phyloP scores from a whole-genome alignment of 2,797 vertebrate species.

The Eleutherodactylus coqui region DNA sequence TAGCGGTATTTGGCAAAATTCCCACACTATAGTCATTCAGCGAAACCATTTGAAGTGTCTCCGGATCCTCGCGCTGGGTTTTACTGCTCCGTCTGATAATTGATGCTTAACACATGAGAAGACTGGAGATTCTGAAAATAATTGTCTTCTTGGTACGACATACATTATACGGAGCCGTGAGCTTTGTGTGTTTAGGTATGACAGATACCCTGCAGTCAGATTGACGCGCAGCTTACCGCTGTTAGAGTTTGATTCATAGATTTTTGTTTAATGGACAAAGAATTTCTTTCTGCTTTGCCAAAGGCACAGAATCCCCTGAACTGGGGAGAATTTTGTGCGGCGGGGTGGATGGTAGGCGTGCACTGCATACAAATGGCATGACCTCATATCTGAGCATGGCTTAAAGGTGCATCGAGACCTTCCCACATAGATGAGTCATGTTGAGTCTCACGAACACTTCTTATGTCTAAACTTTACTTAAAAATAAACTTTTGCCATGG shows the following conservation, averaged over 20 bases:
- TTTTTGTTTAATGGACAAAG: conserved; percentile 77
- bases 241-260: conserved; percentile 81
- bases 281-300: conserved; percentile 77
- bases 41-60: conserved; percentile 13
- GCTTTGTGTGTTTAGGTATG: conserved; percentile 61
- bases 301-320: conserved; percentile 72
- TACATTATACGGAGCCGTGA: conserved; percentile 22
- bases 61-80: background rate
- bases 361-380: conserved; percentile 71
- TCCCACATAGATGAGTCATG: conserved; percentile 14
- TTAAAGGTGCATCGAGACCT: conserved; percentile 45
- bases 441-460: conserved; percentile 11
- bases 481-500: conserved; percentile 16
- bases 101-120: conserved; percentile 26
- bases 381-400: conserved; percentile 65
- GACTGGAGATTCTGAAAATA: conserved; percentile 23
- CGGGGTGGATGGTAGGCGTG: conserved; percentile 68
- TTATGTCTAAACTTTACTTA: background rate
- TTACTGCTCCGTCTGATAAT: background rate
- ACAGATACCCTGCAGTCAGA: conserved; percentile 75
- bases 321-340: conserved; percentile 51
- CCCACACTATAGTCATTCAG: conserved; percentile 27
- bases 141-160: conserved; percentile 57
- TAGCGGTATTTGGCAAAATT: background rate
- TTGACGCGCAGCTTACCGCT: conserved; percentile 77